Evolutionary conservation across 2,888 invertebrate genomes (phyloP).

Genomic region (Catocala sponsa): DNA sequence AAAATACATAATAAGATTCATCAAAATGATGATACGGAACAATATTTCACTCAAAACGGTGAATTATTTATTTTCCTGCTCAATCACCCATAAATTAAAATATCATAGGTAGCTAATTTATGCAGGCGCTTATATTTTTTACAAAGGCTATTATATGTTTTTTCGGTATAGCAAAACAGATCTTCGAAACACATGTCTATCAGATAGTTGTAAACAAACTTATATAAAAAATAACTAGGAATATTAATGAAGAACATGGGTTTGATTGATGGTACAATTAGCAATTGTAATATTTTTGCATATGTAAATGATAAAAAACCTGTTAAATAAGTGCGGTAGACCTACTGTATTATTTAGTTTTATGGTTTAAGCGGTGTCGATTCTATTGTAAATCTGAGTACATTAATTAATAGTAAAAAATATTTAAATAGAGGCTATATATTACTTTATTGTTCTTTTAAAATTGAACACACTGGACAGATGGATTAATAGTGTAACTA

Average conservation of each 20-base stretch:
- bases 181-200: background rate
- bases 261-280: conserved; percentile 19
- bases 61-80: background rate
- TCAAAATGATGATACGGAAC: conserved; percentile 6
- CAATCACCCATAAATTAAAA: conserved; percentile 2
- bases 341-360: background rate
- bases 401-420: no score
- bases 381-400: no score
- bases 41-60: conserved; percentile 15
- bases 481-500: no score
- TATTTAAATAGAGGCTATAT: no score
- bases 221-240: background rate
- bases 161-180: background rate
- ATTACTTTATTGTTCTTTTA: no score
- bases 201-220: background rate
- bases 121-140: background rate
- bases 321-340: background rate
- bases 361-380: background rate
- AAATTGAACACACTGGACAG: no score
- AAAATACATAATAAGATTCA: no score
- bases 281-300: background rate
- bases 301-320: background rate
- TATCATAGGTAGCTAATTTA: background rate
- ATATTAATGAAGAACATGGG: background rate
- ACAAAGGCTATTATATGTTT: background rate